Conservation (phyloP, 64 coral and sea anemone species). For the Porites australiensis region DNA sequence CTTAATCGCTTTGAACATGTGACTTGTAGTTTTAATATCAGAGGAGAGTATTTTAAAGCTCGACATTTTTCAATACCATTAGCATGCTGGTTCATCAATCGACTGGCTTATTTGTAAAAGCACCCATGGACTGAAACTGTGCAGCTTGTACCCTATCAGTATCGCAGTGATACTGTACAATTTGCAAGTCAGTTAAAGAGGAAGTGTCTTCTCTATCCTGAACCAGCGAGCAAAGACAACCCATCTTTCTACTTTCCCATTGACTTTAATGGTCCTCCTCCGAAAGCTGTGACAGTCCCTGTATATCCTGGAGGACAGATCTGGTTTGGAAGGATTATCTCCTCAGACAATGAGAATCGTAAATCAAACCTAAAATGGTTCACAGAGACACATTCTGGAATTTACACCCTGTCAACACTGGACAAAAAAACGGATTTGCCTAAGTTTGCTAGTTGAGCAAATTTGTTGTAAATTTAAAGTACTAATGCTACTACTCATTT, state of each 20-base stretch:
- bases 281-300: neutral
- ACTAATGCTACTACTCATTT: no score
- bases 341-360: neutral
- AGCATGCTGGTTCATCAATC: no score
- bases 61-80: no score
- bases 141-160: neutral
- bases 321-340: neutral
- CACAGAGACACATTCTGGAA: neutral
- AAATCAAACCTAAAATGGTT: neutral
- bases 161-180: neutral
- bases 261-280: neutral
- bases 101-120: neutral
- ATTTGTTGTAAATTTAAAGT: no score
- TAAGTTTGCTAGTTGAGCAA: no score
- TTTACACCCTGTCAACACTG: neutral
- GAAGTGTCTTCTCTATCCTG: neutral
- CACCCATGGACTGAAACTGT: conserved; percentile 8
- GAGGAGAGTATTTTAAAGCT: no score
- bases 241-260: neutral
- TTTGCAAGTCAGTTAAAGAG: conserved; percentile 6
- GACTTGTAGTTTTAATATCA: no score
- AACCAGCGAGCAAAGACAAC: conserved; percentile 11
- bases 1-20: no score
- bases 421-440: no score
- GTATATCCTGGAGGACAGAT: neutral